Percentiles rank a stretch among this genome's conserved stretches.
Conservation (phyloP, 2,113 vertebrate species). For the Oenanthe melanoleuca region DNA sequence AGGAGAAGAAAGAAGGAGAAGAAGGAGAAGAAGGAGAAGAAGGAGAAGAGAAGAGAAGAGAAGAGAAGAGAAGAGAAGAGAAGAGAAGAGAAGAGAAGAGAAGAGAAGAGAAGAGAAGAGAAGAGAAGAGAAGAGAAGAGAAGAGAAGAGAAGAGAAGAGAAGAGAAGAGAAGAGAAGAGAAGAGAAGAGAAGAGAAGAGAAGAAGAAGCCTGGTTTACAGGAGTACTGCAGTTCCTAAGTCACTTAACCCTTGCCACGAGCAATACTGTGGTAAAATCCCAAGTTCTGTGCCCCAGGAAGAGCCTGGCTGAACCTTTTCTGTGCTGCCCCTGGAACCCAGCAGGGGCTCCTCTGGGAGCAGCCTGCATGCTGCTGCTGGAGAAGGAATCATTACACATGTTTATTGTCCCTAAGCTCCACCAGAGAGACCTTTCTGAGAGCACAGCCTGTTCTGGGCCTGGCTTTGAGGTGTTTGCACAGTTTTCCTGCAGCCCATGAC, state of each 20-base stretch:
- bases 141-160: too few species aligned
- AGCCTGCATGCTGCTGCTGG: fast-evolving
- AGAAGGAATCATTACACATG: background rate
- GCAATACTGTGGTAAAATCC: background rate
- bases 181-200: too few species aligned
- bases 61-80: too few species aligned
- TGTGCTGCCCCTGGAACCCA: background rate
- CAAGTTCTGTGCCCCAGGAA: background rate
- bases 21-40: too few species aligned
- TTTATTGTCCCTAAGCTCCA: background rate
- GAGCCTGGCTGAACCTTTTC: background rate
- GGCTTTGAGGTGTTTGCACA: background rate
- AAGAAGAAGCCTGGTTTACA: background rate
- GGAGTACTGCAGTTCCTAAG: background rate
- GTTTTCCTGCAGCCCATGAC: background rate
- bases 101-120: too few species aligned
- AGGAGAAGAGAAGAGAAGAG: too few species aligned
- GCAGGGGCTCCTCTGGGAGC: background rate
- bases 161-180: too few species aligned
- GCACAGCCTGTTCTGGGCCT: background rate
- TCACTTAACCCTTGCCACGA: background rate
- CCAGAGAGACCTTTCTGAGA: background rate
- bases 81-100: too few species aligned
- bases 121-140: too few species aligned
- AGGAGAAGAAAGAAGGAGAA: too few species aligned